Percentiles rank a stretch among this genome's conserved stretches.
phyloP scores from a whole-genome alignment of 37 sponge, comb jelly and placozoan species.

The Spongilla lacustris region DNA sequence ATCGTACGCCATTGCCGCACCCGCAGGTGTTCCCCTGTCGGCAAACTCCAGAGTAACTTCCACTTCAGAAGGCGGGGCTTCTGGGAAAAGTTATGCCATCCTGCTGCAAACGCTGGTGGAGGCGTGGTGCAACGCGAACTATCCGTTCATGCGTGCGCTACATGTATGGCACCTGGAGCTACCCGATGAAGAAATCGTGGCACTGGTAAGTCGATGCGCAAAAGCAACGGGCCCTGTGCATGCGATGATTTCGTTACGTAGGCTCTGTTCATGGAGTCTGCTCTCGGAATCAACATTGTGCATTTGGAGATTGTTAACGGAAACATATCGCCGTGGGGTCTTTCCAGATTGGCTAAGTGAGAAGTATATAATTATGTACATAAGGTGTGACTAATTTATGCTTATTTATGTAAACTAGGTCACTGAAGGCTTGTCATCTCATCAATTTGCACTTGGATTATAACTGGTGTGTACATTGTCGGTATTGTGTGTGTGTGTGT shows the following conservation, averaged over 20 bases:
- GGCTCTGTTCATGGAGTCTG: constrained; percentile 63
- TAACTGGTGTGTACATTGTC: constrained; percentile 24
- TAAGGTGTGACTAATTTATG: neutral
- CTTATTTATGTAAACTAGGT: neutral
- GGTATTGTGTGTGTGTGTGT: neutral
- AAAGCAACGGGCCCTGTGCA: too few relatives aligned
- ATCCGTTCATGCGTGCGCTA: constrained; percentile 30
- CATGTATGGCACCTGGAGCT: constrained; percentile 44
- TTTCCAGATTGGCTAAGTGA: constrained; percentile 50
- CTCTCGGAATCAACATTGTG: constrained; percentile 19
- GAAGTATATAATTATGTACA: neutral
- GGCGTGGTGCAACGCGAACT: constrained; percentile 16
- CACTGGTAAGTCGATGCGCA: constrained; percentile 23
- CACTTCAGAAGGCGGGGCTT: neutral
- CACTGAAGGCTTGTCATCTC: constrained; percentile 10
- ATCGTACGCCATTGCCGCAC: neutral
- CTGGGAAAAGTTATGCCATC: neutral
- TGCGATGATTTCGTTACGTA: too few relatives aligned
- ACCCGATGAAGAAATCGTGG: constrained; percentile 39
- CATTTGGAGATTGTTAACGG: constrained; percentile 48
- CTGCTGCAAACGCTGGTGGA: constrained; percentile 21
- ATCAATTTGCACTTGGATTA: constrained; percentile 41
- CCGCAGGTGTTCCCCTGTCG: too few relatives aligned
- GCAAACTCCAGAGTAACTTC: neutral
- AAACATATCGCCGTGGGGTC: constrained; percentile 39